Evolutionary conservation across 1,140 invertebrate genomes (phyloP), one percentile per base, ranked within the genome.

Genomic region (Mactra quadrangularis): DNA sequence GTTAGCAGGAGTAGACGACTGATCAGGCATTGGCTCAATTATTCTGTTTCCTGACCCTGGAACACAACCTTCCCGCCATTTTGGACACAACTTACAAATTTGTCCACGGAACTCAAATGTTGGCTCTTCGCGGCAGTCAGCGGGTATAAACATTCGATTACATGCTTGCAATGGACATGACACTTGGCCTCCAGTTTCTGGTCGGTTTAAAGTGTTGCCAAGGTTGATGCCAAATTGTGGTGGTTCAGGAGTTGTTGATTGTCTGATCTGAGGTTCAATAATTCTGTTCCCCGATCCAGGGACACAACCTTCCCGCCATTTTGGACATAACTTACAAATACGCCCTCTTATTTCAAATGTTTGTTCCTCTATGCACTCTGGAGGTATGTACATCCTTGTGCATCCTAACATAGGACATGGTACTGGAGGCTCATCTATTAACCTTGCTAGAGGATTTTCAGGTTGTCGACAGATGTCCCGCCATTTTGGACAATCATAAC

Each of bases 401-500:
- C 77, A 81, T 0, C 25, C 52, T 17, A 81, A 50, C 52, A 81
- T 41, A 29, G 77, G 77, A 60, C 77, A 81, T n/a, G 52, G 4
- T 29, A 81, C 45, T 50, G 68, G 41, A 11, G 62, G 64, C 19
- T 25, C 1, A 13, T 53, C 64, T 29, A 29, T 7, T 1, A 27
- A 4, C 22, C 25, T 47, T 22, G 22, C 17, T 22, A 41, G n/a
- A n/a, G 50, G 25, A 33, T 22, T 27, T 31, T 52, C 41, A 6
- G 15, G 38, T 0, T 64, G 25, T 22, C 22, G 13, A 50, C 77
- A 81, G 15, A 33, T 35, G 4, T 27, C 27, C 38, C 50, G 50
- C 50, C 60, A 68, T 45, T 47, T 81, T 27, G 77, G 77, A 22
- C 77, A 81, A 22, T 81, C 31, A 25, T 70, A 81, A 50, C 77